Percentiles rank a stretch among this genome's conserved stretches.
These are phyloP conservation scores for Cyclura pinguis DNA, from an alignment of 2,797 vertebrate genomes.

Conservation along the genomic window DNA sequence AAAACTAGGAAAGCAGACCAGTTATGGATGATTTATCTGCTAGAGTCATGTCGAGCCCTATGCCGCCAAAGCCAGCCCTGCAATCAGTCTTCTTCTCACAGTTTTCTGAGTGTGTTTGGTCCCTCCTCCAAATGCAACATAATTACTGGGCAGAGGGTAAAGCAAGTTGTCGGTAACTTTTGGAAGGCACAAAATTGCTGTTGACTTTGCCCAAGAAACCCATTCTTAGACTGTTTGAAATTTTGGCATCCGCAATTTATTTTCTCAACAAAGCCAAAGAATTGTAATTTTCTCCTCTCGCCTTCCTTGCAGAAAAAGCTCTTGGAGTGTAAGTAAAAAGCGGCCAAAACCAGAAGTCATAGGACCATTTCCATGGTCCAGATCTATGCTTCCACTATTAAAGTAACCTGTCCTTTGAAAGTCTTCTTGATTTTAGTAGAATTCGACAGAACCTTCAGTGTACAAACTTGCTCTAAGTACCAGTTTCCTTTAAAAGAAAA, in stretches of 20 bases:
- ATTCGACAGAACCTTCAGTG: no score
- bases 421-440: not conserved
- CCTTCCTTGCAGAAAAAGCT: not conserved
- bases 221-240: constrained; percentile 13
- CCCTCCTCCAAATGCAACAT: not conserved
- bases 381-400: not conserved
- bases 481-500: not conserved
- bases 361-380: not conserved
- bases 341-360: not conserved
- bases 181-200: not conserved
- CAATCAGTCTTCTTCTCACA: not conserved
- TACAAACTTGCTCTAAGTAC: not conserved
- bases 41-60: not conserved
- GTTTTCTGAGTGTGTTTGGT: not conserved
- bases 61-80: not conserved
- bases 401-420: not conserved
- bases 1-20: not conserved
- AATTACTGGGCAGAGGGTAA: not conserved
- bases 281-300: not conserved
- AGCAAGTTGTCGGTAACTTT: not conserved
- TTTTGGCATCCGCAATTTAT: rapidly evolving
- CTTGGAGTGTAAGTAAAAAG: not conserved
- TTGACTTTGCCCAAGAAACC: not conserved
- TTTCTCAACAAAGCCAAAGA: not conserved
- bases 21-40: constrained; percentile 4